Evolutionary conservation across 2,888 invertebrate genomes (phyloP).

Genomic region (Trissolcus japonicus): DNA sequence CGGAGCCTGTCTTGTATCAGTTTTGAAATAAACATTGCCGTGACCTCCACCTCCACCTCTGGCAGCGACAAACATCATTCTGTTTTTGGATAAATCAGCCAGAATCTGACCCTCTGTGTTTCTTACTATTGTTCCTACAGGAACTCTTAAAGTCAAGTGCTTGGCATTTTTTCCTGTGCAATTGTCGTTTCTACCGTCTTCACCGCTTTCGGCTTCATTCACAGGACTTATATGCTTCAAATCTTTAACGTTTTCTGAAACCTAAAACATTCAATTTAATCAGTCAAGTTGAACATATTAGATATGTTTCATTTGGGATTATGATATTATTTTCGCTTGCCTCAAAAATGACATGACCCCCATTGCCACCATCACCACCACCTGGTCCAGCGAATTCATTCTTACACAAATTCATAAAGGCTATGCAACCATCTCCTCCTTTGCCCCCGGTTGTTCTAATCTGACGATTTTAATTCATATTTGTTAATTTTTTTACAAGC

Average conservation of each 20-base stretch:
- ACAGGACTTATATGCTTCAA: slow-evolving; percentile 82
- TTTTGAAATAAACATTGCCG: slow-evolving; percentile 94
- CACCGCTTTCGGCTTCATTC: slow-evolving; percentile 83
- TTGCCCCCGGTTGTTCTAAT: slow-evolving; percentile 87
- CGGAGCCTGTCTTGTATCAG: slow-evolving; percentile 87
- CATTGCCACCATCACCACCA: slow-evolving; percentile 97
- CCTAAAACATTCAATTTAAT: slow-evolving; percentile 72
- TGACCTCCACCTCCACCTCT: slow-evolving; percentile 97
- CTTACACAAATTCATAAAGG: slow-evolving; percentile 87
- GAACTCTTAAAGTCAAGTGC: slow-evolving; percentile 85
- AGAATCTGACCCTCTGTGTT: slow-evolving; percentile 79
- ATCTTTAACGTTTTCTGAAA: slow-evolving; percentile 82
- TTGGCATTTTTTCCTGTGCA: slow-evolving; percentile 89
- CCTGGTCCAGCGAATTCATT: slow-evolving; percentile 96
- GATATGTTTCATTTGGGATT: not conserved
- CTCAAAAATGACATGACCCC: slow-evolving; percentile 93
- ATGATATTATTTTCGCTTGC: slow-evolving; percentile 68
- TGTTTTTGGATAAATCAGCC: slow-evolving; percentile 82
- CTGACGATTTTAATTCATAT: too few relatives aligned
- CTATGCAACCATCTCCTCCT: slow-evolving; percentile 95
- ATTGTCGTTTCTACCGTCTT: slow-evolving; percentile 84
- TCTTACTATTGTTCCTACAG: slow-evolving; percentile 87
- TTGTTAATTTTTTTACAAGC: too few relatives aligned
- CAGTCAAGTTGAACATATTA: not conserved
- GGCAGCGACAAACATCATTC: slow-evolving; percentile 92